Base-by-base conservation (phyloP, 2,113 vertebrate genomes). In the Benitochromis conjunctus region DNA sequence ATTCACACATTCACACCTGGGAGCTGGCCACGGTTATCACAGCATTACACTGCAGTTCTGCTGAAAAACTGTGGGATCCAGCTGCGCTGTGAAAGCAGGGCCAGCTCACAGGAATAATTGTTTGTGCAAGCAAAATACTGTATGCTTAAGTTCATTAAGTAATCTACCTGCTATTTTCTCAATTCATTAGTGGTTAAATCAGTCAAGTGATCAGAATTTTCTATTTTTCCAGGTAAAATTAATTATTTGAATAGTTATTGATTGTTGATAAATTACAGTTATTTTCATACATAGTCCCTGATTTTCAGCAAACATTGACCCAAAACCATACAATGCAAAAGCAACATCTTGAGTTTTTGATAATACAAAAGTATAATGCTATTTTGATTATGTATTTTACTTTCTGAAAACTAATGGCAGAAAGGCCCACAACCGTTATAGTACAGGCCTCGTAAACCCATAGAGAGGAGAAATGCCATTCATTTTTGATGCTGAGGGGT, bases 1-100 rank as follows among this genome's bases (percentile, higher is more conserved):
- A 89, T 87, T 91, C 86, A 83, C 56, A 86, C 82, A 74, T 48
- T 85, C 62, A 79, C 88, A 89, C 79, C 83, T 85, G 81, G 79
- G 87, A 89, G 83, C 87, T 62, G 79, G 43, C 43, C 64, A 41
- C 80, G 36, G 71, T 86, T 86, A 85, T 79, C 84, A 53, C 48
- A 43, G 53, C 64, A 53, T 76, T 76, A 34, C 18, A 7, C 46
- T 76, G 71, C 26, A 76, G 24, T 76, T 34, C 71, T 76, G 71
- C 46, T 53, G 18, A 29, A 84, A 55, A 83, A 79, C 4, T 43
- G 51, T 66, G 87, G 16, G 4, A 86, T 66, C 41, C 38, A 71
- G 14, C 34, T 66, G 29, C 66, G 66, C 21, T 76, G n/a, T 53
- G 46, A 53, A 76, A 76, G 6, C 29, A 53, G 26, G 71, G 29